Evolutionary conservation across 2,113 vertebrate species (phyloP).

Genomic region (Zeus faber): DNA sequence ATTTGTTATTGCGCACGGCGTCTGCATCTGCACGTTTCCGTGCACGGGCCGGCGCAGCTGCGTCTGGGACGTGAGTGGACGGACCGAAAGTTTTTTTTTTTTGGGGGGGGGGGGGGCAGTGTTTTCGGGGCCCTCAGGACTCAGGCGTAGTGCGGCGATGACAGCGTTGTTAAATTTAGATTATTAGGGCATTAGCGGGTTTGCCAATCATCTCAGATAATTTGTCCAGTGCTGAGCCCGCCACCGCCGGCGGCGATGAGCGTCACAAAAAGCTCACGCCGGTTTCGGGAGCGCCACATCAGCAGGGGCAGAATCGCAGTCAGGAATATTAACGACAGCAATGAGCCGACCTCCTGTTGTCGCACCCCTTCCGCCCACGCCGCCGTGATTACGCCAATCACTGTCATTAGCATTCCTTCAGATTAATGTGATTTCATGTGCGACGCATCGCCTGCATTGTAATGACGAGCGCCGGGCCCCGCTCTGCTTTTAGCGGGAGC

Average conservation of each 20-base stretch:
- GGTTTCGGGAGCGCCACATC: slow-evolving; percentile 29
- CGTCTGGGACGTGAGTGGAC: too few species aligned
- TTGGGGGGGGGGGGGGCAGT: too few species aligned
- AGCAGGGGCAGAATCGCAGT: slow-evolving; percentile 37
- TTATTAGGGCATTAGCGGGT: slow-evolving; percentile 11
- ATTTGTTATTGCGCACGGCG: slow-evolving; percentile 57
- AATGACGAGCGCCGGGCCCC: slow-evolving; percentile 48
- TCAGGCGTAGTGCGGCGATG: too few species aligned
- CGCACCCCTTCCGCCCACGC: slow-evolving; percentile 43
- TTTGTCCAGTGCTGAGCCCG: slow-evolving; percentile 16
- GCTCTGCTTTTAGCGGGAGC: too few species aligned
- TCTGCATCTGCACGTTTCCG: too few species aligned
- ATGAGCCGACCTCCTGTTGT: slow-evolving; percentile 57
- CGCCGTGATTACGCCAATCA: slow-evolving; percentile 69
- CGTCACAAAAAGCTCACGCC: slow-evolving; percentile 17
- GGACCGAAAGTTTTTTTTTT: too few species aligned
- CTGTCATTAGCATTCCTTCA: slow-evolving; percentile 59
- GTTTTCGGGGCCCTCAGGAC: too few species aligned
- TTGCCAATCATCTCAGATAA: slow-evolving; percentile 40
- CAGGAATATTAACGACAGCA: slow-evolving; percentile 47
- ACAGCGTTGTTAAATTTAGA: slow-evolving; percentile 46
- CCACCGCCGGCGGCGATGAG: slow-evolving; percentile 12
- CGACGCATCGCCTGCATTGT: slow-evolving; percentile 62
- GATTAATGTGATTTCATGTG: slow-evolving; percentile 63
- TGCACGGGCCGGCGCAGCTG: too few species aligned